These are phyloP conservation scores for Zoanthus sansibaricus DNA, from an alignment of 92 coral and sea anemone species.

Conservation along the genomic window DNA sequence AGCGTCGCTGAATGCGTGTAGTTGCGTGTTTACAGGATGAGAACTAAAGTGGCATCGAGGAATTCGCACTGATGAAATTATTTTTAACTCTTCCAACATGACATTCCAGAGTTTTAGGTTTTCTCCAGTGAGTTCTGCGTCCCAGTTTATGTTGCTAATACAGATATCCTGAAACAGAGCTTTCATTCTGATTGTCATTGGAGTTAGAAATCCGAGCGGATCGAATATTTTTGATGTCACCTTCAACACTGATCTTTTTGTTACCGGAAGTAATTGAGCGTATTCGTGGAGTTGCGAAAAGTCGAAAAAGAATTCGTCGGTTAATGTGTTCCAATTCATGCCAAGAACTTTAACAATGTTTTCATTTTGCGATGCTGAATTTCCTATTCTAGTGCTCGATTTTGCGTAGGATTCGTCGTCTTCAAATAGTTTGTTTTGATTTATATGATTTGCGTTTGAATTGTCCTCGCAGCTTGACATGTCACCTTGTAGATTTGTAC, in stretches of 20 bases:
- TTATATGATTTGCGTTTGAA: slow-evolving; percentile 22
- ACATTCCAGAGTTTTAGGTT: slow-evolving; percentile 52
- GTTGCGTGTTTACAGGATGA: slow-evolving; percentile 51
- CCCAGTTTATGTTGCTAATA: slow-evolving; percentile 64
- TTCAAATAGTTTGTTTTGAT: slow-evolving; percentile 46
- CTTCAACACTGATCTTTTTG: too few species aligned
- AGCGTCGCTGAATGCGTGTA: slow-evolving; percentile 82
- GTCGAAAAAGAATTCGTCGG: too few species aligned
- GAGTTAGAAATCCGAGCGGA: slow-evolving; percentile 4
- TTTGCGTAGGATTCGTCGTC: too few species aligned
- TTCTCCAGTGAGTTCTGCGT: slow-evolving; percentile 68
- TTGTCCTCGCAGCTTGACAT: slow-evolving; percentile 10
- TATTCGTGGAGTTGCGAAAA: too few species aligned
- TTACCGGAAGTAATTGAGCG: too few species aligned
- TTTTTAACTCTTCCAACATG: slow-evolving; percentile 49
- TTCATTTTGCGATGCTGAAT: too few species aligned
- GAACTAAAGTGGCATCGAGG: slow-evolving; percentile 60
- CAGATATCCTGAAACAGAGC: slow-evolving; percentile 72
- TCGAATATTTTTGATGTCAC: too few species aligned
- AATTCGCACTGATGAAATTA: slow-evolving; percentile 41
- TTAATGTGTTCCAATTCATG: too few species aligned
- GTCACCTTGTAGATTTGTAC: slow-evolving; percentile 1
- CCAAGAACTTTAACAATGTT: too few species aligned
- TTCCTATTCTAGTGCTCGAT: too few species aligned
- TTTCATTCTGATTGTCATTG: slow-evolving; percentile 62